Evolutionary conservation across 2,888 invertebrate genomes (phyloP), one percentile per base, ranked within the genome.

Genomic region (Phortica magna): DNA sequence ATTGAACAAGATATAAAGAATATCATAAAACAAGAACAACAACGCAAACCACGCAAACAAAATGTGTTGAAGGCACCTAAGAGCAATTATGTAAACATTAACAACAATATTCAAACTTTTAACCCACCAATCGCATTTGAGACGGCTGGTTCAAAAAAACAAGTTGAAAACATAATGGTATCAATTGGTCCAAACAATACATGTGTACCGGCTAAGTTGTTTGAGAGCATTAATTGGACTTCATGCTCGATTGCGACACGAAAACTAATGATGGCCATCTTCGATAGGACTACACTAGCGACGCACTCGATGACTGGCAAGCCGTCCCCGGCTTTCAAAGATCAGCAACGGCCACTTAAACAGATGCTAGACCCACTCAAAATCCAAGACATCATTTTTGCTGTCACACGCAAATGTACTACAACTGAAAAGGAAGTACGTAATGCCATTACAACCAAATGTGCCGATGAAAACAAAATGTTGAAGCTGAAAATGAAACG

Each of bases 381-480:
- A 68, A 92, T 94, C 14, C 90, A 93, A 2, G 95, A 95, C 81
- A 94, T 95, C 57, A 93, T 95, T 12, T 92, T 92, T 75, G 93
- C 93, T 0, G 94, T 95, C 0, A 92, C 93, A 0, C 87, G 88
- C 53, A 93, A 93, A 79, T 94, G 94, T 82, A 89, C 92, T 31
- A 94, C 94, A 0, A 92, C 92, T 65, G 94, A 93, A 81, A 93
- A 93, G 83, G 91, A 93, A 80, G 94, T 94, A 0, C 93, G 94
- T 73, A 92, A 92, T 80, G 92, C 92, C n/a, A 94, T 95, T 39
- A 94, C 94, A 10, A 93, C 93, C 0, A 95, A 94, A 84, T 95
- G 94, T 81, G 93, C 94, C 0, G 94, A 94, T 81, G 94, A 95
- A 89, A 93, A 94, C 67, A 94, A 94, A 88, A 91, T 94, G 89